These are phyloP conservation scores for Haliaeetus leucogaster DNA, from an alignment of 2,113 vertebrate species.

Conservation along the genomic window DNA sequence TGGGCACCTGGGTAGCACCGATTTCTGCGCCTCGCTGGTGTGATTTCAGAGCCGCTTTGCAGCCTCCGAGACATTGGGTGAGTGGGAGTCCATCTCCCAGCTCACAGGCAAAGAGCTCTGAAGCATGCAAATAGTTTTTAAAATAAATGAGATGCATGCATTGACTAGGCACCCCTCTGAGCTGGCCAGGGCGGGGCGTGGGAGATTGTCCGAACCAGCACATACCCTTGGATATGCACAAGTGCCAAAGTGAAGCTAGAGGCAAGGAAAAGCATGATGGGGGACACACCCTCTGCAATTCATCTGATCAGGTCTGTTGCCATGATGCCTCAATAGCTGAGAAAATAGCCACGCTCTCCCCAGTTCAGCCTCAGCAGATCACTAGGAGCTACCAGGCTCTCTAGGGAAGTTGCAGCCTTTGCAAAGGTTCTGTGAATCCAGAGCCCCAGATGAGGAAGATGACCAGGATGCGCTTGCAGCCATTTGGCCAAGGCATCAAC, in stretches of 20 bases:
- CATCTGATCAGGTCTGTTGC: neutral
- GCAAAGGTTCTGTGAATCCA: neutral
- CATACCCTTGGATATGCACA: accelerated
- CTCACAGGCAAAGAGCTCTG: neutral
- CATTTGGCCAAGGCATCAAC: neutral
- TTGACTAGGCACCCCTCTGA: neutral
- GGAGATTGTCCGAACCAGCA: neutral
- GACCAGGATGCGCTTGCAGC: neutral
- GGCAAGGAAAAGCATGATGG: neutral
- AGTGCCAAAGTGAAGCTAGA: neutral
- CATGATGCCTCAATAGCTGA: accelerated
- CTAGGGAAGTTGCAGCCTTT: neutral
- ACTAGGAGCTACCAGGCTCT: neutral
- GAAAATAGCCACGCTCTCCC: neutral
- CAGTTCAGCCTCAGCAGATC: neutral
- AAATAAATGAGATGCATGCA: neutral
- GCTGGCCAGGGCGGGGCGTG: neutral
- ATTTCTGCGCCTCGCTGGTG: neutral
- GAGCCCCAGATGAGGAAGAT: neutral
- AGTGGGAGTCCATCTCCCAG: neutral
- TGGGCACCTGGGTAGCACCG: neutral
- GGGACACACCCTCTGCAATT: neutral
- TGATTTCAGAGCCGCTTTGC: neutral
- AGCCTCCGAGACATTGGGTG: neutral
- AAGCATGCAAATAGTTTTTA: neutral